Percentiles rank a stretch among this genome's conserved stretches.
phyloP scores from a whole-genome alignment of 2,888 invertebrate species.

The Sphaerophoria taeniata region DNA sequence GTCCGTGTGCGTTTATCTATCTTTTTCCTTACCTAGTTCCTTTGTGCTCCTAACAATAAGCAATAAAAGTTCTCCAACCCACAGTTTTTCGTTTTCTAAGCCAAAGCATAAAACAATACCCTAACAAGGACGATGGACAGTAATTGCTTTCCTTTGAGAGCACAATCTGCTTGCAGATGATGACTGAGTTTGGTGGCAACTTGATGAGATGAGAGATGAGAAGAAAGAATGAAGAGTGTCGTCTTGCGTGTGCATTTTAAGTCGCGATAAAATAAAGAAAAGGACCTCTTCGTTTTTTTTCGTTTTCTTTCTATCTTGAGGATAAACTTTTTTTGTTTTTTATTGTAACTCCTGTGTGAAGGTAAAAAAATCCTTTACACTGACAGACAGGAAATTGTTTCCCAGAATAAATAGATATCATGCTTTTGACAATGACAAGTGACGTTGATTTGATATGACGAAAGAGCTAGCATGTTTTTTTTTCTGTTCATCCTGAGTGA shows the following conservation, averaged over 20 bases:
- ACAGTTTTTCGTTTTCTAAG: constrained; percentile 18
- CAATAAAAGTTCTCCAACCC: constrained; percentile 31
- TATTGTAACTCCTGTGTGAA: neutral
- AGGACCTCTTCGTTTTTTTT: constrained; percentile 4
- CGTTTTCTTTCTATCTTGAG: neutral
- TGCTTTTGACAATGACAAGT: constrained; percentile 44
- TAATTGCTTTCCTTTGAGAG: constrained; percentile 64
- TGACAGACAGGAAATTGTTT: constrained; percentile 44
- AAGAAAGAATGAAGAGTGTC: no score
- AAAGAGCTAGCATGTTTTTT: neutral
- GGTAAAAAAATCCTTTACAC: constrained; percentile 5
- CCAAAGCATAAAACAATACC: constrained; percentile 36
- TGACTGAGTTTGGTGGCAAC: no score
- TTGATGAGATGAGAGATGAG: constrained; percentile 11
- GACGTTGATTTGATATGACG: constrained; percentile 26
- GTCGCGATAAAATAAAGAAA: constrained; percentile 39
- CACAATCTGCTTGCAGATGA: constrained; percentile 2
- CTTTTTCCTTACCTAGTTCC: neutral
- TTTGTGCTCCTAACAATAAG: constrained; percentile 32
- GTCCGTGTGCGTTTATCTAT: neutral
- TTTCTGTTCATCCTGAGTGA: neutral
- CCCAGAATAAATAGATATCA: constrained; percentile 13
- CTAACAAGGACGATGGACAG: constrained; percentile 56
- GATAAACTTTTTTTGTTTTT: constrained; percentile 8
- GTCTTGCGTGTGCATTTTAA: constrained; percentile 55